A percentile compares a stretch with the other conserved stretches of the same genome.
Conservation (phyloP, 2,888 invertebrate species). For the Mimachlamys varia region DNA sequence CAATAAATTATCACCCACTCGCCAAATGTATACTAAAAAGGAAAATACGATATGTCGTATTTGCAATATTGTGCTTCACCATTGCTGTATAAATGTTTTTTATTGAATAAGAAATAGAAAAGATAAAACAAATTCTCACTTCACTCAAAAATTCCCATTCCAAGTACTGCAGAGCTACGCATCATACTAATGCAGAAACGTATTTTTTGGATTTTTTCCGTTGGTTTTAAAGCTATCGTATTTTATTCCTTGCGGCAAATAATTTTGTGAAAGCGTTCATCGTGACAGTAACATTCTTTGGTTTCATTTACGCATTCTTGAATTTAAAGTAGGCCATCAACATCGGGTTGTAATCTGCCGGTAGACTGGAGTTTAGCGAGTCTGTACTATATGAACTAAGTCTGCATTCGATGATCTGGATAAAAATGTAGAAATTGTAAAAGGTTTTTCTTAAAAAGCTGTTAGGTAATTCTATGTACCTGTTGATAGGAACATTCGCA, state of each 20-base stretch:
- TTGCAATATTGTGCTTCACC: too few species aligned
- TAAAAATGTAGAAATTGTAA: neutral
- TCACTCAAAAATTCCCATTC: too few species aligned
- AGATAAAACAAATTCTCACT: too few species aligned
- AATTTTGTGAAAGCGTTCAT: neutral
- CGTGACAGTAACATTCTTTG: conserved; percentile 31
- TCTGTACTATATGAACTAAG: neutral
- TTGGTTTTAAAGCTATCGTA: neutral
- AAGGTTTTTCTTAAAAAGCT: neutral
- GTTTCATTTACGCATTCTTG: conserved; percentile 36
- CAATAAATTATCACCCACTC: too few species aligned
- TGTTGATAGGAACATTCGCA: neutral
- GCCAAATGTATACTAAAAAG: too few species aligned
- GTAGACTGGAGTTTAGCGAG: neutral
- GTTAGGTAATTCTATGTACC: neutral
- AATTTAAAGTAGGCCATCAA: conserved; percentile 20
- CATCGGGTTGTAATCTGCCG: neutral
- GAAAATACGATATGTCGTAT: too few species aligned
- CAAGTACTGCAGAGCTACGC: too few species aligned
- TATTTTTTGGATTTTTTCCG: neutral
- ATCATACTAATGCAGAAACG: neutral
- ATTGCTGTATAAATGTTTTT: too few species aligned
- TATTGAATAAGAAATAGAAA: too few species aligned
- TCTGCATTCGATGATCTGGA: neutral
- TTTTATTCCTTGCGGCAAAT: neutral